Evolutionary conservation across 2,113 vertebrate genomes (phyloP).

Genomic region (Phaethon lepturus): DNA sequence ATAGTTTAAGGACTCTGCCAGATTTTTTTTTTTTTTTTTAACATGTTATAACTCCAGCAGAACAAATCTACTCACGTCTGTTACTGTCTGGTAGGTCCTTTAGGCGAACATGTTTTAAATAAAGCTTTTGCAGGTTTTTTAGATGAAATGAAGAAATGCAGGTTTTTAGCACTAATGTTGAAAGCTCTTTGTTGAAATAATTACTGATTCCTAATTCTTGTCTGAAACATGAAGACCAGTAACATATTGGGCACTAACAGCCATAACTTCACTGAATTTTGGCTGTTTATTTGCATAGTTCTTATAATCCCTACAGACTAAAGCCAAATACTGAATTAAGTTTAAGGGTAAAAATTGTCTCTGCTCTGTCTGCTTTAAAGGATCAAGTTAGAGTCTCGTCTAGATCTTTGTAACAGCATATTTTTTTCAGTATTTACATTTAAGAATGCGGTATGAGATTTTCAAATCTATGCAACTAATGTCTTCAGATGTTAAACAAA

Average conservation of each 20-base stretch:
- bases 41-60: slow-evolving; percentile 80
- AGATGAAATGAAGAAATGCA: slow-evolving; percentile 67
- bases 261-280: slow-evolving; percentile 29
- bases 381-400: neutral
- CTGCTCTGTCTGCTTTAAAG: neutral
- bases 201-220: slow-evolving; percentile 38
- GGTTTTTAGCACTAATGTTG: slow-evolving; percentile 43
- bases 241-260: neutral
- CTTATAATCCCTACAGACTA: neutral
- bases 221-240: neutral
- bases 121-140: slow-evolving; percentile 64
- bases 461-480: neutral
- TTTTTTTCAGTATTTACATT: neutral
- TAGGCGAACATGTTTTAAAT: slow-evolving; percentile 79
- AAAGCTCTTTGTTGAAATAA: slow-evolving; percentile 47
- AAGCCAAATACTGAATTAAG: slow-evolving; percentile 39
- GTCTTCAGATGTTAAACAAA: neutral
- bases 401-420: neutral
- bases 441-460: neutral
- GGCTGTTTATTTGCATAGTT: slow-evolving; percentile 34
- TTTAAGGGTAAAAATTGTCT: slow-evolving; percentile 9
- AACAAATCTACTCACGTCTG: slow-evolving; percentile 81
- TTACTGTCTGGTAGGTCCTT: slow-evolving; percentile 82
- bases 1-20: slow-evolving; percentile 80
- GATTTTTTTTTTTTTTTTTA: slow-evolving; percentile 53